phyloP scores from a whole-genome alignment of 2,113 vertebrate species.

The Papio anubis region DNA sequence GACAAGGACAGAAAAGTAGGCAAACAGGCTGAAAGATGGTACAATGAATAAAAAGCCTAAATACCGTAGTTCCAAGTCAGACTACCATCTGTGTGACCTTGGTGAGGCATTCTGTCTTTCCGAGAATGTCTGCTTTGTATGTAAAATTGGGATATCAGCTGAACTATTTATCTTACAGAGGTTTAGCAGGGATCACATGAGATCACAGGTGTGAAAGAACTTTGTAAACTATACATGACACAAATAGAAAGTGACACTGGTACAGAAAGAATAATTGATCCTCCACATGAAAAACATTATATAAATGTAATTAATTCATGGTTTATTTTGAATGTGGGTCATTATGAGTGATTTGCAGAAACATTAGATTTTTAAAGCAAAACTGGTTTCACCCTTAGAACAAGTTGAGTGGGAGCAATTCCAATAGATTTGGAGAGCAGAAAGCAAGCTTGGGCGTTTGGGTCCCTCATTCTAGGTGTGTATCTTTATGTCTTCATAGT shows the following conservation, averaged over 20 bases:
- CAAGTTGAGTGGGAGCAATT: background rate
- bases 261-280: background rate
- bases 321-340: background rate
- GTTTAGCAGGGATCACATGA: background rate
- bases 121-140: background rate
- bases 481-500: constrained; percentile 68
- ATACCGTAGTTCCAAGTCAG: too few species aligned
- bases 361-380: background rate
- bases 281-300: background rate
- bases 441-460: constrained; percentile 12
- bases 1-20: background rate
- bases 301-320: background rate
- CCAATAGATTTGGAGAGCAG: background rate
- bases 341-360: too few species aligned
- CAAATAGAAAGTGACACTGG: background rate
- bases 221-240: background rate
- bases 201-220: background rate
- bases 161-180: background rate
- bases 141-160: background rate
- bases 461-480: constrained; percentile 62
- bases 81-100: fast-evolving
- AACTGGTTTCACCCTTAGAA: background rate
- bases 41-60: background rate
- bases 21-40: background rate
- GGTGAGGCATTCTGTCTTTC: background rate